Base-by-base conservation (phyloP, 2,113 vertebrate genomes). In the Dendrocopos noguchii region DNA sequence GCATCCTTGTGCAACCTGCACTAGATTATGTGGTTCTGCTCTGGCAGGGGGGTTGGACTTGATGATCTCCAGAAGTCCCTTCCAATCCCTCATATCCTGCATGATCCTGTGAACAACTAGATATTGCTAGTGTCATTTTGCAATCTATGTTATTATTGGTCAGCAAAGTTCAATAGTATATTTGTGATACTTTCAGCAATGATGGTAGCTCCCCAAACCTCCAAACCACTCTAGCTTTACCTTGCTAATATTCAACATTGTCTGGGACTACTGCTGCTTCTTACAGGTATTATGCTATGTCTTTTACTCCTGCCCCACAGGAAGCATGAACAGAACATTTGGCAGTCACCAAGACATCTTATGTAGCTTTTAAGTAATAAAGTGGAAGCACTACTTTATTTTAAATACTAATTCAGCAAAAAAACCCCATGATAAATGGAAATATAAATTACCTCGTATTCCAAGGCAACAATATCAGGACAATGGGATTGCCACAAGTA, bases 281-380 rank as follows among this genome's bases (percentile, higher is more conserved):
- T 71, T 24, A 34, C 9, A 84, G 22, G 4, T 27, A 50, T 15
- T 31, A 42, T 0, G 2, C 3, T 22, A 24, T 9, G 2, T 10
- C 19, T 52, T 75, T 78, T 71, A 31, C 27, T 84, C 15, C 70
- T 10, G 20, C 10, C 34, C 55, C 74, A 71, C 13, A 59, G 0
- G 2, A 21, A 80, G n/a, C 1, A 59, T 50, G 25, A 73, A 53
- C 0, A 57, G 15, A 88, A 29, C 5, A 5, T 10, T 11, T 31
- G 19, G 31, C 6, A 80, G 22, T 28, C 74, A 57, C 6, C 25
- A 74, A n/a, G 7, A 71, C 22, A 1, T 46, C 11, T 14, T 16
- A 47, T 6, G 12, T 42, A 81, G 28, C 24, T 67, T 59, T 64
- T 66, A 93, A 71, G 3, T 20, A 75, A 33, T 6, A 89, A 50